Evolutionary conservation across 2,113 vertebrate genomes (phyloP).

Genomic region (Tyto alba): DNA sequence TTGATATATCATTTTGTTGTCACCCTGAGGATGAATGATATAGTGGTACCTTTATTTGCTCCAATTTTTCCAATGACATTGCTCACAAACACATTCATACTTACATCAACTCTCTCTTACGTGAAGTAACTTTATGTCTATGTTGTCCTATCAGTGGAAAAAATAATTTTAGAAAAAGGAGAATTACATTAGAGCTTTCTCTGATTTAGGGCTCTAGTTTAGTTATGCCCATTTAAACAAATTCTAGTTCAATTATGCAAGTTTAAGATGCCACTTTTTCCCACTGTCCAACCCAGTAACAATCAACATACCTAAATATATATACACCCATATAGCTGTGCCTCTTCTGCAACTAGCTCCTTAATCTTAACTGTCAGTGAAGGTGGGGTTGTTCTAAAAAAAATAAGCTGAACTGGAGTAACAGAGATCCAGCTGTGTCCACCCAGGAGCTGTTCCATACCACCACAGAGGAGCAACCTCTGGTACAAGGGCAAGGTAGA

Average conservation of each 20-base stretch:
- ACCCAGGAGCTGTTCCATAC: not conserved
- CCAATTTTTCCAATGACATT: not conserved
- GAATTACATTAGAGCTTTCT: not conserved
- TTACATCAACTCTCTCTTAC: not conserved
- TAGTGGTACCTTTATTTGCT: not conserved
- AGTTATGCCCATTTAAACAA: not conserved
- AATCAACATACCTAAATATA: not conserved
- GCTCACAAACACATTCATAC: not conserved
- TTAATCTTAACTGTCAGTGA: not conserved
- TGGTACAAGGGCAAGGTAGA: not conserved
- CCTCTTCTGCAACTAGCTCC: fast-evolving
- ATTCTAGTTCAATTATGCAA: not conserved
- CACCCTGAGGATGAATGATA: not conserved
- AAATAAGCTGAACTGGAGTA: not conserved
- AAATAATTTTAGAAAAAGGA: not conserved
- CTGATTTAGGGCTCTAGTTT: not conserved
- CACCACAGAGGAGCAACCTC: fast-evolving
- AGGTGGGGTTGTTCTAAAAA: not conserved
- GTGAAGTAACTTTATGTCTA: not conserved
- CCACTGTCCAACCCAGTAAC: not conserved
- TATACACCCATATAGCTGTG: not conserved
- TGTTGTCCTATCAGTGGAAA: not conserved
- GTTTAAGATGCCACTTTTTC: not conserved
- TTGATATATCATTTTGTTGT: not conserved
- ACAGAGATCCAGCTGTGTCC: not conserved